phyloP scores from a whole-genome alignment of 2,113 vertebrate genomes.

The Xyliphius kryptos region DNA sequence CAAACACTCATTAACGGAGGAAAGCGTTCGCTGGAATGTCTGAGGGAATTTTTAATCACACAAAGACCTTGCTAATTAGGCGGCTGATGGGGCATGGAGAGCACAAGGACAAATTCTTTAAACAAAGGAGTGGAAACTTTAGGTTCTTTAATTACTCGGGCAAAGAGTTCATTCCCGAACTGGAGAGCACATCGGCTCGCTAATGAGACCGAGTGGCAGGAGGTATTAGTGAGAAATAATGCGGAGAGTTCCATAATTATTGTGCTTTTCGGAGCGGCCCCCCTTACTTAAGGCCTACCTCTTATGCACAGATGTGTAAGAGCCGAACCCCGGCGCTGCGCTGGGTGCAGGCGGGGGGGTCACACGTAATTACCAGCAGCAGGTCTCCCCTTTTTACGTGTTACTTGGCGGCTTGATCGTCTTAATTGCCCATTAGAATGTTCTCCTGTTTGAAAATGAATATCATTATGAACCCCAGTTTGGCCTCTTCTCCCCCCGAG shows the following conservation, averaged over 20 bases:
- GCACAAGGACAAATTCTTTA: conserved; percentile 99
- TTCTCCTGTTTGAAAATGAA: conserved; percentile 77
- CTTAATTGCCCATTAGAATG: conserved; percentile 79
- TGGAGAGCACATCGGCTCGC: conserved; percentile 96
- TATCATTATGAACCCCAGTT: conserved; percentile 66
- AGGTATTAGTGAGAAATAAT: conserved; percentile 74
- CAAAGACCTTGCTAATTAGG: conserved; percentile 98
- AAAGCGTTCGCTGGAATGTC: conserved; percentile 98
- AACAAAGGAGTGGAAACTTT: conserved; percentile 99
- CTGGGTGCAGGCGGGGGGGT: conserved; percentile 49
- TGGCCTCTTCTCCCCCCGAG: conserved; percentile 58
- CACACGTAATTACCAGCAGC: conserved; percentile 62
- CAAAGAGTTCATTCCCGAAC: conserved; percentile 99
- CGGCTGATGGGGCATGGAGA: conserved; percentile 99
- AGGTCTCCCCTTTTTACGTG: conserved; percentile 62
- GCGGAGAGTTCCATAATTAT: conserved; percentile 81
- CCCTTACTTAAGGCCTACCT: conserved; percentile 48
- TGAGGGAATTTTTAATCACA: conserved; percentile 99
- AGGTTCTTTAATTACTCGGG: conserved; percentile 99
- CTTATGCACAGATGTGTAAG: conserved; percentile 66
- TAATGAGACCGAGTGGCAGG: conserved; percentile 86
- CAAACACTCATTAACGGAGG: conserved; percentile 99
- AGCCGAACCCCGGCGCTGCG: conserved; percentile 59
- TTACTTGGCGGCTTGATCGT: conserved; percentile 75
- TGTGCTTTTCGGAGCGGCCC: conserved; percentile 68